Evolutionary conservation across 1,140 invertebrate genomes (phyloP).

Genomic region (Heliconius eleuchia): DNA sequence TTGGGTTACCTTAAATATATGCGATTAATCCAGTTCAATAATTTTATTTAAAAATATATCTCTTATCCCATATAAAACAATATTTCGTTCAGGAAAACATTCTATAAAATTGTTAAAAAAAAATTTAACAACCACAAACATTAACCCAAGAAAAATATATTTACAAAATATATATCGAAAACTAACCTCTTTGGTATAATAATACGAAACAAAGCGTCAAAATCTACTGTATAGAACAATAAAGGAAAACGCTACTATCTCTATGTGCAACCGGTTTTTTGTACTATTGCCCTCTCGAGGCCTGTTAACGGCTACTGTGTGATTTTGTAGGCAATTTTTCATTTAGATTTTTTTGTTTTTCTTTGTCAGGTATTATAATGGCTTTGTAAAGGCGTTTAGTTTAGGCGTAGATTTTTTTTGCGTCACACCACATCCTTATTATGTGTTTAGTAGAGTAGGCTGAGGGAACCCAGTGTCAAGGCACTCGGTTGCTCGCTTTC

Average conservation of each 20-base stretch:
- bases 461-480: no score
- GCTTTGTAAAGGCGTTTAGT: not conserved
- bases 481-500: no score
- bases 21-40: no score
- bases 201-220: conserved; percentile 2
- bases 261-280: conserved; percentile 41
- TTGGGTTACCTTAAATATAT: no score
- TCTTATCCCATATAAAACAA: no score
- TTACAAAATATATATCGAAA: not conserved
- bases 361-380: conserved; percentile 28
- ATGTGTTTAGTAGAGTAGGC: no score
- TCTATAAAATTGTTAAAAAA: no score
- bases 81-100: no score
- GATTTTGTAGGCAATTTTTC: conserved; percentile 46
- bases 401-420: not conserved
- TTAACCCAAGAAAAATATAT: no score
- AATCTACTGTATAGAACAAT: conserved; percentile 17
- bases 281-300: conserved; percentile 39
- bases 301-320: conserved; percentile 43
- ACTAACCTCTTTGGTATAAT: not conserved
- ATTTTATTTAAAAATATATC: no score
- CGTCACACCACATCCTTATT: not conserved
- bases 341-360: conserved; percentile 42
- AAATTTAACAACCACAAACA: no score
- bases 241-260: conserved; percentile 35